A percentile compares a stretch with the other conserved stretches of the same genome.
These are phyloP conservation scores for Catocala sponsa DNA, from an alignment of 2,888 invertebrate species.

Conservation along the genomic window DNA sequence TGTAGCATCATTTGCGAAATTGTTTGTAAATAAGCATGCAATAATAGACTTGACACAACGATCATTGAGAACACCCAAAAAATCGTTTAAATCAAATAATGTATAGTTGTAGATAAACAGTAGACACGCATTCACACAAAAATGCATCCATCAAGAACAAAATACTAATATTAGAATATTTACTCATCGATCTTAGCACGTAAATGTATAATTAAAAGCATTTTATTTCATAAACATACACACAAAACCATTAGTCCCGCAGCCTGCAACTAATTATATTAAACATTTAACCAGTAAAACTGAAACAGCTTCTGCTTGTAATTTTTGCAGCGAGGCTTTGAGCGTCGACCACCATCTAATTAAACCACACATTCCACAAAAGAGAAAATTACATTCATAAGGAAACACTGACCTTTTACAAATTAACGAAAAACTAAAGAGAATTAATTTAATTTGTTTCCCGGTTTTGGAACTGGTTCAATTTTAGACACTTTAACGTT, in stretches of 20 bases:
- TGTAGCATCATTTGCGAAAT: too few species aligned
- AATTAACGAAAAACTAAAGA: conserved; percentile 19
- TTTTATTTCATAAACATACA: neutral
- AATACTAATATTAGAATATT: too few species aligned
- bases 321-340: conserved; percentile 41
- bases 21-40: too few species aligned
- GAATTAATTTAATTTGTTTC: conserved; percentile 10
- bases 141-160: too few species aligned
- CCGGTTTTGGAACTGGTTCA: neutral
- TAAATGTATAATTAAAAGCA: too few species aligned
- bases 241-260: neutral
- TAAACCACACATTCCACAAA: conserved; percentile 50
- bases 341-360: conserved; percentile 43
- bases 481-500: too few species aligned
- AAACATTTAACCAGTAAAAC: conserved; percentile 16
- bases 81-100: too few species aligned
- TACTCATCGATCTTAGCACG: too few species aligned
- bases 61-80: too few species aligned
- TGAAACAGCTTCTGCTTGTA: conserved; percentile 22
- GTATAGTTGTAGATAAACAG: too few species aligned
- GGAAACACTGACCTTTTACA: conserved; percentile 43
- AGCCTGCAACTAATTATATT: neutral
- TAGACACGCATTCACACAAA: too few species aligned
- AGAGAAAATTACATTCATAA: conserved; percentile 44
- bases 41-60: too few species aligned